phyloP scores from a whole-genome alignment of 1,140 invertebrate species.

The Hypothenemus hampei region DNA sequence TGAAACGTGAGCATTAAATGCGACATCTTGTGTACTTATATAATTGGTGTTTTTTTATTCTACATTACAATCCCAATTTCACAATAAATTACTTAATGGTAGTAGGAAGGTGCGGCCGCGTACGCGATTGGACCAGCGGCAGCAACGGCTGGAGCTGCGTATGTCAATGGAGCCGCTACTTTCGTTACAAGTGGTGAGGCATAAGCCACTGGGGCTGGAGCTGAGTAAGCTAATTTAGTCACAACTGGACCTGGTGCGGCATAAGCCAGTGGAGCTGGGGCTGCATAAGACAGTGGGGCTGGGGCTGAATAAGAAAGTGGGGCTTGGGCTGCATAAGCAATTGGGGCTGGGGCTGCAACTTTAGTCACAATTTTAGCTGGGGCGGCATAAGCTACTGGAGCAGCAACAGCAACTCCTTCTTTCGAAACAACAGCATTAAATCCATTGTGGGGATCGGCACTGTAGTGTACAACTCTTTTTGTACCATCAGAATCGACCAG shows the following conservation, averaged over 20 bases:
- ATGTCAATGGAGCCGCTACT: no score
- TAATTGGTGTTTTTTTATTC: constrained; percentile 48
- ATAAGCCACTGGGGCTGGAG: constrained; percentile 34
- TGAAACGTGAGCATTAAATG: constrained; percentile 62
- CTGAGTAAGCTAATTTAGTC: constrained; percentile 18
- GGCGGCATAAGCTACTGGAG: constrained; percentile 25
- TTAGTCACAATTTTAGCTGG: constrained; percentile 17
- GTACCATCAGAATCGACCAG: constrained; percentile 30
- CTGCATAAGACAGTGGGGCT: constrained; percentile 15
- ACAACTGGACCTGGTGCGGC: constrained; percentile 32
- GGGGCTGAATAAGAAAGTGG: constrained; percentile 13
- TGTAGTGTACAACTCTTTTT: constrained; percentile 55
- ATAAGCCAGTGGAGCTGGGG: constrained; percentile 8
- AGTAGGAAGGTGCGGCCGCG: background rate
- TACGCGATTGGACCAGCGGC: background rate
- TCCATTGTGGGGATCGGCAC: constrained; percentile 53
- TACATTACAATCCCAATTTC: background rate
- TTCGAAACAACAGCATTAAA: constrained; percentile 49
- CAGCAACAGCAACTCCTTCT: constrained; percentile 30
- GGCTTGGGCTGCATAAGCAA: constrained; percentile 9
- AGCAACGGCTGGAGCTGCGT: no score
- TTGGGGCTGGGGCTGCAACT: constrained; percentile 15
- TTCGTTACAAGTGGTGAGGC: constrained; percentile 35
- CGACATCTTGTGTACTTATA: constrained; percentile 58
- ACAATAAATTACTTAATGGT: background rate